These are phyloP conservation scores for Remorina albescens DNA, from an alignment of 2,797 vertebrate species.

Conservation along the genomic window DNA sequence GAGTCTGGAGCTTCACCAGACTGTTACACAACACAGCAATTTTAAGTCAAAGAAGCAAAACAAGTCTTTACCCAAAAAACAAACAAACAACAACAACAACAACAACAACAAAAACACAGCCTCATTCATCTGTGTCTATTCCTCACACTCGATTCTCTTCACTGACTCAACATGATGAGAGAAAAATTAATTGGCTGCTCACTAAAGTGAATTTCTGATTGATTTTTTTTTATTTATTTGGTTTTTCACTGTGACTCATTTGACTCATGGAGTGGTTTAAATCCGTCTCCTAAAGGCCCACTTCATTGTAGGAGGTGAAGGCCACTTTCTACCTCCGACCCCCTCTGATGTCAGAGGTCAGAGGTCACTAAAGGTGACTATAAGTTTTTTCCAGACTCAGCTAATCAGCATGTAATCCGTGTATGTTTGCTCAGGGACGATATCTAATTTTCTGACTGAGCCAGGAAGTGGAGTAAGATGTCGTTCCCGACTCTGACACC, in stretches of 20 bases:
- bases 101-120: background rate
- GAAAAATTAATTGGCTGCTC: background rate
- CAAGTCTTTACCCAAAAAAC: constrained; percentile 17
- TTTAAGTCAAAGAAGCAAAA: constrained; percentile 15
- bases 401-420: constrained; percentile 54
- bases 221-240: no score
- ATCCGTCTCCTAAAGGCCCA: constrained; percentile 4
- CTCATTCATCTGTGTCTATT: background rate
- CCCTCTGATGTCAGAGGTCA: constrained; percentile 33
- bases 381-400: constrained; percentile 31
- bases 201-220: background rate
- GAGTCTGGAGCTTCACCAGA: constrained; percentile 9
- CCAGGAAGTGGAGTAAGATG: constrained; percentile 45
- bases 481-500: constrained; percentile 21
- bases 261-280: constrained; percentile 3
- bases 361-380: constrained; percentile 56
- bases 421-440: constrained; percentile 37
- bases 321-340: constrained; percentile 14
- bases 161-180: constrained; percentile 8
- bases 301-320: constrained; percentile 24
- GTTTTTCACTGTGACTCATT: constrained; percentile 21
- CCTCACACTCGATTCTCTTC: constrained; percentile 6
- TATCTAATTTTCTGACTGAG: constrained; percentile 49
- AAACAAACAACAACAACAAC: constrained; percentile 4
- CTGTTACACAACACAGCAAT: background rate